Conservation (phyloP, 2,113 vertebrate genomes). For the Fulmarus glacialis region DNA sequence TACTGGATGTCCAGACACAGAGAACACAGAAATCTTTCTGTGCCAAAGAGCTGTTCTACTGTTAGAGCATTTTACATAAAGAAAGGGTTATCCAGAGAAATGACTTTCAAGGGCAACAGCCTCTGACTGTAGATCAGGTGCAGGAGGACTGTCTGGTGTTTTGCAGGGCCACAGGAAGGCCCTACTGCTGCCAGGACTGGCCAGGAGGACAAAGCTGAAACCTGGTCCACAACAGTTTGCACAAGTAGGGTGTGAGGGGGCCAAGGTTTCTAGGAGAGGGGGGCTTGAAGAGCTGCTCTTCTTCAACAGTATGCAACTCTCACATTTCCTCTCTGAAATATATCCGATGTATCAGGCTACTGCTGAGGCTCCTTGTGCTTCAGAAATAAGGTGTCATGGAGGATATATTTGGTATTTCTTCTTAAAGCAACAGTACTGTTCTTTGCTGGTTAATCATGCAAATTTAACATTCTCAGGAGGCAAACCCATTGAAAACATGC, state of each 20-base stretch:
- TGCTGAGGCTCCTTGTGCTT: background rate
- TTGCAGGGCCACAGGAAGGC: background rate
- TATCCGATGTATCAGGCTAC: background rate
- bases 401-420: background rate
- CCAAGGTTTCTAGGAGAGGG: background rate
- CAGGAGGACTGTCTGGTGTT: background rate
- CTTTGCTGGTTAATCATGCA: background rate
- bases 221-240: background rate
- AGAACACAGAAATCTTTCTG: background rate
- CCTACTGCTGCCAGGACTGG: background rate
- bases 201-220: background rate
- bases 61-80: background rate
- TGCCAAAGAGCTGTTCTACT: background rate
- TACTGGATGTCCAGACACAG: background rate
- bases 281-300: background rate
- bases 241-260: background rate
- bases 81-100: background rate
- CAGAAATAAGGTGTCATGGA: background rate
- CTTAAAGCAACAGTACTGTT: background rate
- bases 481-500: background rate
- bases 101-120: accelerated
- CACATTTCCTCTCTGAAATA: background rate
- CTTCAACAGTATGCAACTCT: background rate
- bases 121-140: background rate
- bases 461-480: background rate